Conservation (phyloP, 2,888 invertebrate species). For the Napeogenes inachia region DNA sequence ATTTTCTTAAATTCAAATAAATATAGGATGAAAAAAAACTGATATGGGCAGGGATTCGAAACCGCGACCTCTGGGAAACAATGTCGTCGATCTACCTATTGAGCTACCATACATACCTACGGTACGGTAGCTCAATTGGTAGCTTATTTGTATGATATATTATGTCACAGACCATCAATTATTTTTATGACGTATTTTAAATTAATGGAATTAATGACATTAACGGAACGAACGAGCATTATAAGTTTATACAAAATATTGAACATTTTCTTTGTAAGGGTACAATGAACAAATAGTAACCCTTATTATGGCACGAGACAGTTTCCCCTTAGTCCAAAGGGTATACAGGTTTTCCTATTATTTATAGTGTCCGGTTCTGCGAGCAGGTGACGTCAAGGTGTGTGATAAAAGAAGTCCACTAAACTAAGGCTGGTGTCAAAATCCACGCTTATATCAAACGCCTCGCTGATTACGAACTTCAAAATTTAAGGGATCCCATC, state of each 20-base stretch:
- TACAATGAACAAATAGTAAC: constrained; percentile 20
- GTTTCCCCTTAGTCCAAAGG: constrained; percentile 46
- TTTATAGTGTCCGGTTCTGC: constrained; percentile 69
- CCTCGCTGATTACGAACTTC: constrained; percentile 6
- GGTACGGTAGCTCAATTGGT: no score
- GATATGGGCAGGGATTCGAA: no score
- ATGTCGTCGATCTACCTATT: no score
- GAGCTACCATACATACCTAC: no score
- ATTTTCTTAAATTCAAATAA: no score
- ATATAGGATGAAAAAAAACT: no score
- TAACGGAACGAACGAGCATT: neutral
- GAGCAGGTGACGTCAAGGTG: constrained; percentile 62
- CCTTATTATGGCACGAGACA: constrained; percentile 49
- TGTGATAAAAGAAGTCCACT: constrained; percentile 38
- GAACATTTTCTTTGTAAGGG: neutral
- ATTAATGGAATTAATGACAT: no score
- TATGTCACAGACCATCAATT: no score
- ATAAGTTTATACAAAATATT: neutral
- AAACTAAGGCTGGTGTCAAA: constrained; percentile 32
- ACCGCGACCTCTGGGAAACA: no score
- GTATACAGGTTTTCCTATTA: constrained; percentile 61
- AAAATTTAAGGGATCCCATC: neutral
- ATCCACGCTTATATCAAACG: constrained; percentile 11
- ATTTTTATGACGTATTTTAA: no score
- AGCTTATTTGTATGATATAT: no score